Percentiles rank a stretch among this genome's conserved stretches.
Evolutionary conservation across 2,888 invertebrate genomes (phyloP).

Genomic region (Coremacera marginata): DNA sequence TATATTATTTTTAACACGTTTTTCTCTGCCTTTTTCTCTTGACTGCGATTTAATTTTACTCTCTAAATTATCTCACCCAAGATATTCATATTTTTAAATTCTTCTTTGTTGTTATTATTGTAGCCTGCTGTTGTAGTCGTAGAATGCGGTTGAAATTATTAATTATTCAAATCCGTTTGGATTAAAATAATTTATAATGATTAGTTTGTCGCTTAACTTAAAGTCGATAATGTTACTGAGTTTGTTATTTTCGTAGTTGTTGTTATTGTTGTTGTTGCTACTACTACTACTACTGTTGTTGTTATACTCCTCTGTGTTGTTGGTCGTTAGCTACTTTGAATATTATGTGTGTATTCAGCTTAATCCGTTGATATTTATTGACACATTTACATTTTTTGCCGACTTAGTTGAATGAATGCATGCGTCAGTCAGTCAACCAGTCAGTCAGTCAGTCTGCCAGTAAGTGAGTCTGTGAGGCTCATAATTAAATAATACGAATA

Average conservation of each 20-base stretch:
- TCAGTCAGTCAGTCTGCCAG: too few species aligned
- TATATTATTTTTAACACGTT: not conserved
- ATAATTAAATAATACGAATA: too few species aligned
- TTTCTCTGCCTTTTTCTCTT: not conserved
- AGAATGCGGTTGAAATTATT: slow-evolving; percentile 58
- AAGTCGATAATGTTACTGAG: slow-evolving; percentile 37
- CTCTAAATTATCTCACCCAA: not conserved
- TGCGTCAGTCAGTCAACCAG: too few species aligned
- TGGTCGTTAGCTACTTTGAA: slow-evolving; percentile 33
- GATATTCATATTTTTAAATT: not conserved
- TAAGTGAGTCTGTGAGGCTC: too few species aligned
- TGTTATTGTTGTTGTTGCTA: slow-evolving; percentile 16
- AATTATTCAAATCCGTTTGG: slow-evolving; percentile 71
- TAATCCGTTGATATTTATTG: slow-evolving; percentile 39
- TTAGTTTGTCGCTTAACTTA: slow-evolving; percentile 50
- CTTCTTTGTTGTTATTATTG: slow-evolving; percentile 19
- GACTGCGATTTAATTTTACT: not conserved
- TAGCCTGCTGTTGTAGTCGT: slow-evolving; percentile 1
- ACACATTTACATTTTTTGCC: slow-evolving; percentile 33
- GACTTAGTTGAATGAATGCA: not conserved
- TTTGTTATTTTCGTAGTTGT: slow-evolving; percentile 36
- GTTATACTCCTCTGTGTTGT: not conserved
- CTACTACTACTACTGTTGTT: slow-evolving; percentile 6
- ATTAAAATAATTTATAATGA: slow-evolving; percentile 70
- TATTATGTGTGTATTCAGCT: slow-evolving; percentile 11